Evolutionary conservation across 2,113 vertebrate genomes (phyloP), one percentile per base, ranked within the genome.

Genomic region (Collichthys lucidus): DNA sequence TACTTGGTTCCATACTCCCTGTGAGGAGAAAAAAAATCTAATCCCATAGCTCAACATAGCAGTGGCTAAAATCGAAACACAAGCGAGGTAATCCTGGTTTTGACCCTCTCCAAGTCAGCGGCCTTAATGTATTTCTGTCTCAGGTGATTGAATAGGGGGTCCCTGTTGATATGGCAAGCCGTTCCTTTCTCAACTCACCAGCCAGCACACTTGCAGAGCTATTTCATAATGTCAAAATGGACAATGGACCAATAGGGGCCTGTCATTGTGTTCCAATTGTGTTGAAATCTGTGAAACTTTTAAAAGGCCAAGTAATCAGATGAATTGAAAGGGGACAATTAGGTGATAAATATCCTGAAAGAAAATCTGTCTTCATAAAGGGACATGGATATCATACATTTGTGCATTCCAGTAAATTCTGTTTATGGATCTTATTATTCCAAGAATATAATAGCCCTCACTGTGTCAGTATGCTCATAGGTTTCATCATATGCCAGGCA

Each of bases 41-140:
- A 85, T 78, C 61, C 72, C 65, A 22, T 72, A 84, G 82, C 84
- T 87, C 52, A 80, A 55, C 56, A 74, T 81, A 77, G 78, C 74
- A 42, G 76, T 52, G n/a, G 84, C 70, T 83, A 79, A 87, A 87
- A 89, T 90, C 77, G 59, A 88, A 91, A 85, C 52, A 64, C 85
- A 85, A 92, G 86, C 56, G 72, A 76, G 81, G 74, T 86, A 90
- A 91, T 88, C 89, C 82, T 47, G 11, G 64, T 82, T 87, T 66
- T 86, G 79, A 91, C 82, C 85, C 77, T 71, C 69, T 82, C 53
- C 56, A 59, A 79, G 75, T 86, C 77, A 77, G 76, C 26, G 19
- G 80, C 79, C 40, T 61, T 82, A 88, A 88, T 88, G 89, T 87
- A 83, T 92, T 91, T 93, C 84, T 93, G 90, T 93, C 87, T 75